A percentile compares a stretch with the other conserved stretches of the same genome.
These are phyloP conservation scores for Coranthus polyacanthus DNA, from an alignment of 2,797 vertebrate species.

Conservation along the genomic window DNA sequence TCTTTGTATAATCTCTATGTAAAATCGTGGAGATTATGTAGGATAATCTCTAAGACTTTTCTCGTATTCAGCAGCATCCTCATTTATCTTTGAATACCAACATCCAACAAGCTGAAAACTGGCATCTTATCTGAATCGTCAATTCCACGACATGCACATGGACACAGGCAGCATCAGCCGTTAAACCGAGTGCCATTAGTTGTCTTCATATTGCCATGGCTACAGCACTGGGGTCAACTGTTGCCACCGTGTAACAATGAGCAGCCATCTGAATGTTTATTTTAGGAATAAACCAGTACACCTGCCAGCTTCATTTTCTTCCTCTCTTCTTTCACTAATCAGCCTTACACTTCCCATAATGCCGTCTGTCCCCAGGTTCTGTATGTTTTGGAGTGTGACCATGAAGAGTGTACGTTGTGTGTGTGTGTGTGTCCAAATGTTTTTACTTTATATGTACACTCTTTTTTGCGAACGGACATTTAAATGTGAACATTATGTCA, in stretches of 20 bases:
- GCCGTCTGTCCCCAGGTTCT: conserved; percentile 80
- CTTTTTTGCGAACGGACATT: conserved; percentile 10
- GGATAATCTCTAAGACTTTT: not conserved
- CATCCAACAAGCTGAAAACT: conserved; percentile 8
- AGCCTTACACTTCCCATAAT: conserved; percentile 63
- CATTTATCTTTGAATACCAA: conserved; percentile 13
- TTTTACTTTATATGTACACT: not conserved
- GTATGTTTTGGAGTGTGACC: conserved; percentile 66
- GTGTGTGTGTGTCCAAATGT: not conserved
- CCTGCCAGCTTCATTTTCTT: conserved; percentile 59
- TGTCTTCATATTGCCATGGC: conserved; percentile 64
- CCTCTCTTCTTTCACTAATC: conserved; percentile 51
- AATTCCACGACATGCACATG: not conserved
- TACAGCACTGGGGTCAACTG: conserved; percentile 64
- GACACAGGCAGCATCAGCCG: conserved; percentile 11
- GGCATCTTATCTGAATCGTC: conserved; percentile 13
- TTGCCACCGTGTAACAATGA: conserved; percentile 55
- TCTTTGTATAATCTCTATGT: no score
- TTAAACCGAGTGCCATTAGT: conserved; percentile 47
- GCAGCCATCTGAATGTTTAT: conserved; percentile 51
- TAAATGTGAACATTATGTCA: not conserved
- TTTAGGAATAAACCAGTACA: conserved; percentile 52
- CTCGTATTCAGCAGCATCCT: not conserved
- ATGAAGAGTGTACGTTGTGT: conserved; percentile 16
- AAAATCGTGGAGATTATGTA: not conserved